phyloP scores from a whole-genome alignment of 2,797 vertebrate genomes.

The Molothrus ater region DNA sequence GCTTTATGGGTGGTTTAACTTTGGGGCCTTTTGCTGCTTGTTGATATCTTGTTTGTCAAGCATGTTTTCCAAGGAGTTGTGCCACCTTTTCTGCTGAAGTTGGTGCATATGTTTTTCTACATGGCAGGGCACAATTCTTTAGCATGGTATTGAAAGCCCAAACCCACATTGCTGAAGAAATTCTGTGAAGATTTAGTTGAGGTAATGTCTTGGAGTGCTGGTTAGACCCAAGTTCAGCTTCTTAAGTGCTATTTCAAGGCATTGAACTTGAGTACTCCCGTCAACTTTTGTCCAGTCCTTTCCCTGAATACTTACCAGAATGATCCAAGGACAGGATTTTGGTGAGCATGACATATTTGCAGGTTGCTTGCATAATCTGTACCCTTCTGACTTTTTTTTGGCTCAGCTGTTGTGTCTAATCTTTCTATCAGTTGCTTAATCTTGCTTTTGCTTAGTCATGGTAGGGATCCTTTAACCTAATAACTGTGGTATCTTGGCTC shows the following conservation, averaged over 20 bases:
- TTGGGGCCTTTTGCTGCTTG: background rate
- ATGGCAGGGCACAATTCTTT: background rate
- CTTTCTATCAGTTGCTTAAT: conserved; percentile 11
- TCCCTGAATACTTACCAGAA: background rate
- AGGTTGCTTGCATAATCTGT: conserved; percentile 29
- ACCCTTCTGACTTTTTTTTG: conserved; percentile 28
- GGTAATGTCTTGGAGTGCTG: background rate
- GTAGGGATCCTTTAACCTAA: background rate
- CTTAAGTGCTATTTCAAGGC: background rate
- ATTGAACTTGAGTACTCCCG: background rate
- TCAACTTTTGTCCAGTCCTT: background rate
- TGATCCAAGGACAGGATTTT: conserved; percentile 42
- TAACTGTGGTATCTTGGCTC: background rate
- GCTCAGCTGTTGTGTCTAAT: conserved; percentile 7
- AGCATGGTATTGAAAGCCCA: background rate
- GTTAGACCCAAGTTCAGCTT: background rate
- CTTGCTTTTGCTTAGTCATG: conserved; percentile 72
- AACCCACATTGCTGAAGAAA: background rate
- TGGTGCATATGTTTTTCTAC: accelerated
- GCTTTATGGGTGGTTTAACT: background rate
- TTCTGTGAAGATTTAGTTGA: background rate
- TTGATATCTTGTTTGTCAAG: background rate
- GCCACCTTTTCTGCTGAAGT: background rate
- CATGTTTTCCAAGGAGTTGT: background rate
- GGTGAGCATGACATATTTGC: background rate